These are phyloP conservation scores for Protodeltote pygarga DNA, from an alignment of 2,888 invertebrate genomes.

Conservation along the genomic window DNA sequence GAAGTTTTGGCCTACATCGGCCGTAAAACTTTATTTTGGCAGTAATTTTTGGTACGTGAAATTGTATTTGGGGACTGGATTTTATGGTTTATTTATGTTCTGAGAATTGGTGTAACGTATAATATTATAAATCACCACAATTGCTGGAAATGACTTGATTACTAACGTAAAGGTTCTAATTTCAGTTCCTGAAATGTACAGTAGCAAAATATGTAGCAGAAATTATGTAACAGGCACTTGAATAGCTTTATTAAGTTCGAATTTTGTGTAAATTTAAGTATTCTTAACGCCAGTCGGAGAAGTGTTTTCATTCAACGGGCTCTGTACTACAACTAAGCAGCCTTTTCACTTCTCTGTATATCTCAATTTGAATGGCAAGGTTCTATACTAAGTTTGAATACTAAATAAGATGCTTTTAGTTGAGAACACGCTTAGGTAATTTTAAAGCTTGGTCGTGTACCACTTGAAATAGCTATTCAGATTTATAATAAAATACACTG, in stretches of 20 bases:
- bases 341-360: slow-evolving; percentile 62
- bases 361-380: slow-evolving; percentile 70
- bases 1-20: slow-evolving; percentile 26
- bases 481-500: slow-evolving; percentile 28
- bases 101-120: no score
- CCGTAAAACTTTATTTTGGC: slow-evolving; percentile 28
- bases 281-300: slow-evolving; percentile 49
- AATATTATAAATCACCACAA: no score
- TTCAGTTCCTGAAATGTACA: no score
- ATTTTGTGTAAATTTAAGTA: slow-evolving; percentile 29
- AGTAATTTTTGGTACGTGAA: slow-evolving; percentile 22
- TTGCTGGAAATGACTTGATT: no score
- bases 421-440: slow-evolving; percentile 50
- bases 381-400: slow-evolving; percentile 68
- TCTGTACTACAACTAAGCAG: slow-evolving; percentile 54
- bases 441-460: slow-evolving; percentile 36
- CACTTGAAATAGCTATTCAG: slow-evolving; percentile 37
- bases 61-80: slow-evolving; percentile 4
- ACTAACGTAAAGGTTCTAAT: no score
- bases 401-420: slow-evolving; percentile 64
- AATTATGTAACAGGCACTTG: no score
- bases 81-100: slow-evolving; percentile 8
- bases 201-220: no score
- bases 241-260: slow-evolving; percentile 17
- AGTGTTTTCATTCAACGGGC: slow-evolving; percentile 56